Conservation (phyloP, 2,888 invertebrate species). For the Diadegma fenestrale region DNA sequence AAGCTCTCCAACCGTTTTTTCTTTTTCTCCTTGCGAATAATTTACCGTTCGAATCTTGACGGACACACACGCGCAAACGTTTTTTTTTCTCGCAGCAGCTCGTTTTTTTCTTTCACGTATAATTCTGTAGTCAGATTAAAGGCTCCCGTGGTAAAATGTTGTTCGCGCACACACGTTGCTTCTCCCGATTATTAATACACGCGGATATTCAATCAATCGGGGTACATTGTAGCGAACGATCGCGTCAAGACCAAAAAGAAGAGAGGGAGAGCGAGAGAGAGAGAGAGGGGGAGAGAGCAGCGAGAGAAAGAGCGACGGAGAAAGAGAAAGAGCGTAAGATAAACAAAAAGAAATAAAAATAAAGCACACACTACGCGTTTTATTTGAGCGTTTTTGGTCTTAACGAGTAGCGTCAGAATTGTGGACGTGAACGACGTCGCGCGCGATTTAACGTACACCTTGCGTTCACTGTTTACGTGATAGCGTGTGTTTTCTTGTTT, state of each 20-base stretch:
- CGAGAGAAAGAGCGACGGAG: constrained; percentile 5
- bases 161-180: constrained; percentile 16
- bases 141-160: not conserved
- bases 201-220: constrained; percentile 7
- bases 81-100: not conserved
- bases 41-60: constrained; percentile 24
- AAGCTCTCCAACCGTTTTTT: not conserved
- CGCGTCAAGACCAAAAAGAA: constrained; percentile 8
- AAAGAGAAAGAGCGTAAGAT: constrained; percentile 6
- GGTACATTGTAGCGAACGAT: constrained; percentile 12
- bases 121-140: not conserved
- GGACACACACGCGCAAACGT: not conserved
- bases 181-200: constrained; percentile 4
- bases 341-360: constrained; percentile 13
- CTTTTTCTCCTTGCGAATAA: constrained; percentile 2
- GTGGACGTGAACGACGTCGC: constrained; percentile 45
- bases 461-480: not conserved
- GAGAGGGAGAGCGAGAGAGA: not conserved
- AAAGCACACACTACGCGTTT: constrained; percentile 3
- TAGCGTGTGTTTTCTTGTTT: constrained; percentile 1
- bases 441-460: constrained; percentile 48
- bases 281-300: constrained; percentile 22
- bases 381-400: constrained; percentile 4
- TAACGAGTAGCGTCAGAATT: not conserved
- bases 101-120: not conserved